Evolutionary conservation across 2,888 invertebrate species (phyloP), one percentile per base, ranked within the genome.

Genomic region (Tricholauxania praeusta): DNA sequence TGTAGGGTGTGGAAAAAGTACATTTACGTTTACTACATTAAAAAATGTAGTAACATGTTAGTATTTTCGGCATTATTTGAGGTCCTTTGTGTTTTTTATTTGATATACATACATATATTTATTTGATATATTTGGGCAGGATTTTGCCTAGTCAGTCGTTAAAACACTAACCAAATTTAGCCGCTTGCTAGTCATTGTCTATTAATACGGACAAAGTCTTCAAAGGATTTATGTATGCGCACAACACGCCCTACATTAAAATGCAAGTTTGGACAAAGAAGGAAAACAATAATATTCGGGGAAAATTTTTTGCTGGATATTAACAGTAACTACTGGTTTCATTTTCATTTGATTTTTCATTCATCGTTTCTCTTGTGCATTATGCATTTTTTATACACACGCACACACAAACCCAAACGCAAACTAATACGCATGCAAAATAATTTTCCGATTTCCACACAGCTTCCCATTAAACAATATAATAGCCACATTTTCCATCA

Each of bases 331-430:
- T n/a, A 22, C 52, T 52, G 51, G 57, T 72, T 75, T 72, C 62
- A 67, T 64, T 74, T 74, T 69, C 28, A 28, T 28, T 28, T 28
- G 28, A 28, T 28, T 28, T 28, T 28, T 28, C 69, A 65, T 72
- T 74, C 65, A 76, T 76, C 74, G 74, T 75, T 77, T 77, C 77
- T 75, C 72, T 74, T 60, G 67, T 73, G 60, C 32, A 66, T 67
- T 65, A 68, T 70, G 76, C 72, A 78, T 79, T 77, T 47, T 19
- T 19, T 48, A 52, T 12, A 22, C 65, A 3, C 65, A 64, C 28
- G 72, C 60, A 71, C 52, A 32, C n/a, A 15, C 28, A 60, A 17
- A 64, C 12, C 12, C 5, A n/a, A n/a, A n/a, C 8, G 12, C 22
- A 48, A 47, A 63, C n/a, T 7, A 4, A 63, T 17, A 63, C 15